A percentile compares a stretch with the other conserved stretches of the same genome.
Evolutionary conservation across 1,140 invertebrate species (phyloP).

Genomic region (Samia ricini): DNA sequence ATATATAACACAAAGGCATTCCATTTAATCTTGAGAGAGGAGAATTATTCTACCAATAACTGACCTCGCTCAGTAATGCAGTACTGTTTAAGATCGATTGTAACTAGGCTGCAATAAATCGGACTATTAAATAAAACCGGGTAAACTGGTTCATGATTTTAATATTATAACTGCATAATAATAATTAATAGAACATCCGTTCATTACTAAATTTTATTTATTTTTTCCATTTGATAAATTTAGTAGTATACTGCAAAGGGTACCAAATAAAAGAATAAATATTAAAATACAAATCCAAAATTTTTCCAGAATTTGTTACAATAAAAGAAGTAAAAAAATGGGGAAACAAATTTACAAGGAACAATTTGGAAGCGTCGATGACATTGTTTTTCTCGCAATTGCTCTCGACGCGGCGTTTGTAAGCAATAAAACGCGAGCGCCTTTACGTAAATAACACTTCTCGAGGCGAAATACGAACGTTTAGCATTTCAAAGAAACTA

Average conservation of each 20-base stretch:
- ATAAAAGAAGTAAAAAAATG: background rate
- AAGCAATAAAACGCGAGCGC: constrained; percentile 38
- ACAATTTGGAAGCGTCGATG: constrained; percentile 16
- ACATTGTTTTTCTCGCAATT: constrained; percentile 25
- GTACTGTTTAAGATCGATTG: too few species aligned
- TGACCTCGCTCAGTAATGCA: too few species aligned
- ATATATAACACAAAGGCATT: background rate
- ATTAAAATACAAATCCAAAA: background rate
- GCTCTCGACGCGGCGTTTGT: constrained; percentile 23
- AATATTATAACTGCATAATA: too few species aligned
- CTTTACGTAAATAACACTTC: constrained; percentile 32
- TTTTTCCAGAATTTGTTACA: background rate
- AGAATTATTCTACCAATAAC: too few species aligned
- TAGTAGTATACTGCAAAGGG: too few species aligned
- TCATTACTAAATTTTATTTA: too few species aligned
- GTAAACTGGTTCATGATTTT: too few species aligned
- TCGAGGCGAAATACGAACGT: constrained; percentile 18
- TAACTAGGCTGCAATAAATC: too few species aligned
- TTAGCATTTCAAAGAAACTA: constrained; percentile 40
- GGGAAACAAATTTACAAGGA: constrained; percentile 10
- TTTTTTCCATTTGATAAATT: too few species aligned
- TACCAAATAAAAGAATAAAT: background rate
- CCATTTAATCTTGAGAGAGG: too few species aligned
- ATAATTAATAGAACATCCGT: too few species aligned
- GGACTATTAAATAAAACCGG: too few species aligned